Evolutionary conservation across 2,888 invertebrate species (phyloP).

Genomic region (Sphecodes monilicornis): DNA sequence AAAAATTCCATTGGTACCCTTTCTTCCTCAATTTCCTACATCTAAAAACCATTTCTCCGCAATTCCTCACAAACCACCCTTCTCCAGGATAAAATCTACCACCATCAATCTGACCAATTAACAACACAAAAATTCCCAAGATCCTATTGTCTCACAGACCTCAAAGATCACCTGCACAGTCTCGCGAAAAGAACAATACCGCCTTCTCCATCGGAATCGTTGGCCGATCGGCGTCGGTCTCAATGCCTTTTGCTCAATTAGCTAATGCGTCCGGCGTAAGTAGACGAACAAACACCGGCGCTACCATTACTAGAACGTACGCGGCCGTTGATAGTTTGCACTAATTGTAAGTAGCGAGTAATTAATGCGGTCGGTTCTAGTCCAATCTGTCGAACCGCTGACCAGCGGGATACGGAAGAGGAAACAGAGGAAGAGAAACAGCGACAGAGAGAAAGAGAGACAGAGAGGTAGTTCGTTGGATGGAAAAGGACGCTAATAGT

Average conservation of each 20-base stretch:
- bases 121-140: neutral
- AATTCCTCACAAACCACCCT: neutral
- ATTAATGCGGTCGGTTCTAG: conserved; percentile 81
- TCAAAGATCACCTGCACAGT: neutral
- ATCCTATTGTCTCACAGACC: neutral
- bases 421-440: neutral
- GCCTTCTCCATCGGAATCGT: neutral
- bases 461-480: conserved; percentile 2
- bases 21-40: neutral
- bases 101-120: neutral
- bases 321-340: conserved; percentile 61
- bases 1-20: neutral
- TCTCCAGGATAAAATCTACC: neutral
- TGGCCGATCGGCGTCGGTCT: conserved; percentile 1
- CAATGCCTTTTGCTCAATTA: conserved; percentile 50
- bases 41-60: neutral
- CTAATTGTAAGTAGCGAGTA: conserved; percentile 80
- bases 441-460: neutral
- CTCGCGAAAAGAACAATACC: neutral
- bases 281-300: conserved; percentile 35
- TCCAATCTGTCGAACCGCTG: conserved; percentile 73
- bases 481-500: neutral
- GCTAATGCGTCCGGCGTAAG: conserved; percentile 49
- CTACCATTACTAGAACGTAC: conserved; percentile 52
- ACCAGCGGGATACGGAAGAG: conserved; percentile 68